phyloP scores from a whole-genome alignment of 2,888 invertebrate species.

The Acleris laterana region DNA sequence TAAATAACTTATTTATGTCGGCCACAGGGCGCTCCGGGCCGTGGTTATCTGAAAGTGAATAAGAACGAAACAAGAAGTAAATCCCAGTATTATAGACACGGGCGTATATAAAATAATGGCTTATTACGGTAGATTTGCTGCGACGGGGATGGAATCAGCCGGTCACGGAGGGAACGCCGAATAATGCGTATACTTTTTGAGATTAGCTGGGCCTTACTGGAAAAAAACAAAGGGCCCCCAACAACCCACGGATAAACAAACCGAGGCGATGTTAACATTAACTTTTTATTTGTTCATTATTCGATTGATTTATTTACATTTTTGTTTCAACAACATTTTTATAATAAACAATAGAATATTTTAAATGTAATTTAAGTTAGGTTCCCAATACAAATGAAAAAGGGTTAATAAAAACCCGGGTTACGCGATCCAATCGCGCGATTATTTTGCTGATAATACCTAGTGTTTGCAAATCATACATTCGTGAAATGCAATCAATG shows the following conservation, averaged over 20 bases:
- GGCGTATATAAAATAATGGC: slow-evolving; percentile 37
- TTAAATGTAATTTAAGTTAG: no score
- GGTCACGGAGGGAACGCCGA: slow-evolving; percentile 29
- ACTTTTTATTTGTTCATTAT: slow-evolving; percentile 5
- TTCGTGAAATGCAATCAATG: slow-evolving; percentile 8
- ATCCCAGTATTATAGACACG: slow-evolving; percentile 35
- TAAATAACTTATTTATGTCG: slow-evolving; percentile 1
- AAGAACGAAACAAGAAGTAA: slow-evolving; percentile 33
- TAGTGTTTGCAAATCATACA: slow-evolving; percentile 3
- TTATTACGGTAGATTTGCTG: slow-evolving; percentile 37
- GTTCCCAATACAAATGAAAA: no score
- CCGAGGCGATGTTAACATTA: slow-evolving; percentile 3
- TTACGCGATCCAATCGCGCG: no score
- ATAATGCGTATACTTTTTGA: slow-evolving; percentile 30
- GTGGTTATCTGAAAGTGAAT: slow-evolving; percentile 29
- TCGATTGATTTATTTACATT: no score
- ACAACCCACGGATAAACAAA: slow-evolving; percentile 7
- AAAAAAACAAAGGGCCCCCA: slow-evolving; percentile 14
- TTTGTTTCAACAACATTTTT: no score
- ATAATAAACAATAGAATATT: no score
- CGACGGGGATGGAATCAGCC: slow-evolving; percentile 30
- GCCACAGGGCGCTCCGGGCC: background rate
- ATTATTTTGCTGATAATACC: background rate
- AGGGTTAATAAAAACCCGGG: no score
- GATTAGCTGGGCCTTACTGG: slow-evolving; percentile 26